Evolutionary conservation across 2,113 vertebrate genomes (phyloP), one percentile per base, ranked within the genome.

Genomic region (Nyctereutes procyonoides): DNA sequence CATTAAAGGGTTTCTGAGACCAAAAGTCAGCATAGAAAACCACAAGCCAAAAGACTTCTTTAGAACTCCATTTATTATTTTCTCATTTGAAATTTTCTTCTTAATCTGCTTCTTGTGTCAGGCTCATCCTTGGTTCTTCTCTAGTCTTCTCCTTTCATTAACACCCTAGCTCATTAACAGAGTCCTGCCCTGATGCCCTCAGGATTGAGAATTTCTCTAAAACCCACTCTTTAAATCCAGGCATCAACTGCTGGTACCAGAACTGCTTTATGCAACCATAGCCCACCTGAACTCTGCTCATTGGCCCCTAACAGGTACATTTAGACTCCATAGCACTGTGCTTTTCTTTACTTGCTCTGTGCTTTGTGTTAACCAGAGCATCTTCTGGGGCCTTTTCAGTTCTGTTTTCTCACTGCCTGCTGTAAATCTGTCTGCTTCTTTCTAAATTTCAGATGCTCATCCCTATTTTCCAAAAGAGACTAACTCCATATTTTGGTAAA

Each of bases 401-500:
- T 60, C 11, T 69, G 12, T 77, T 22, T 32, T 69, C 13, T 62
- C 62, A 84, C 69, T 80, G 6, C 9, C 58, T 53, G 13, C 35
- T 62, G 1, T 35, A 24, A 26, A 83, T 12, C 73, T 48, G 3
- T 53, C 26, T 69, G 9, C 15, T 6, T 71, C n/a, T 62, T 53
- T 60, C 60, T 84, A 22, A 79, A 51, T 51, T 88, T 81, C 71
- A 53, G 38, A 51, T 79, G 14, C 7, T 55, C 0, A 79, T 93
- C 28, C 32, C n/a, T 56, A 16, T 26, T 74, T 95, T 81, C 24
- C 30, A n/a, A 51, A 26, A 62, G 22, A 94, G 56, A 81, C 73
- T 38, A 77, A 88, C 26, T 84, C 35, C 26, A 91, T 51, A 87
- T 73, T 71, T 71, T 90, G 43, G 80, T 83, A 84, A 87, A 86